Evolutionary conservation across 1,140 invertebrate genomes (phyloP).

Genomic region (Monochamus saltuarius): DNA sequence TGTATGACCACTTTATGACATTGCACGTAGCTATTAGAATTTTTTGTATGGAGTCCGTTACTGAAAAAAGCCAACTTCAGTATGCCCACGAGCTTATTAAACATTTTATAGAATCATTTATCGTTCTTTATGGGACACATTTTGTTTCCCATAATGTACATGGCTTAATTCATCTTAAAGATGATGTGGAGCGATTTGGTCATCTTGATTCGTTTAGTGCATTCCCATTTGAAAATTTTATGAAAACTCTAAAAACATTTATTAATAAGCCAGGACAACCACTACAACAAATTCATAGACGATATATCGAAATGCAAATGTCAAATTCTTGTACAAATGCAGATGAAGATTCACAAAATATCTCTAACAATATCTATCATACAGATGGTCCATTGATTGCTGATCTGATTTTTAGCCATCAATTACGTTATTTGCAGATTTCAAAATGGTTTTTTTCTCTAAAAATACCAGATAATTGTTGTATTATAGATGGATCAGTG

Average conservation of each 20-base stretch:
- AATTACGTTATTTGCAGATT: no score
- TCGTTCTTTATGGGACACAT: constrained; percentile 12
- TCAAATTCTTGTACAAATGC: no score
- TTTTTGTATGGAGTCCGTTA: constrained; percentile 3
- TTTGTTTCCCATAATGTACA: constrained; percentile 24
- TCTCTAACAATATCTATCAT: no score
- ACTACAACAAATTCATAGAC: constrained; percentile 17
- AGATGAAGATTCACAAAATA: no score
- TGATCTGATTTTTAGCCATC: no score
- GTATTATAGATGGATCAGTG: no score
- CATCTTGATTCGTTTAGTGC: constrained; percentile 17
- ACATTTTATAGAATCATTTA: constrained; percentile 17
- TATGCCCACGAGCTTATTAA: constrained; percentile 15
- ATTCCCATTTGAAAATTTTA: constrained; percentile 28
- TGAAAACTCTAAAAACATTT: constrained; percentile 9
- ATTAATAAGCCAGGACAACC: constrained; percentile 16
- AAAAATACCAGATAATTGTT: no score
- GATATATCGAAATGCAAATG: no score
- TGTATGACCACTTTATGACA: constrained; percentile 20
- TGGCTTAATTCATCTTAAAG: constrained; percentile 15
- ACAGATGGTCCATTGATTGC: no score
- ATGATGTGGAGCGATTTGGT: constrained; percentile 20
- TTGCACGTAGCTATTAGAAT: constrained; percentile 20
- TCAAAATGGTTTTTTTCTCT: no score
- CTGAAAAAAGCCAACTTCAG: neutral